A percentile compares a stretch with the other conserved stretches of the same genome.
Conservation (phyloP, 2,113 vertebrate species). For the Ailurus styani region DNA sequence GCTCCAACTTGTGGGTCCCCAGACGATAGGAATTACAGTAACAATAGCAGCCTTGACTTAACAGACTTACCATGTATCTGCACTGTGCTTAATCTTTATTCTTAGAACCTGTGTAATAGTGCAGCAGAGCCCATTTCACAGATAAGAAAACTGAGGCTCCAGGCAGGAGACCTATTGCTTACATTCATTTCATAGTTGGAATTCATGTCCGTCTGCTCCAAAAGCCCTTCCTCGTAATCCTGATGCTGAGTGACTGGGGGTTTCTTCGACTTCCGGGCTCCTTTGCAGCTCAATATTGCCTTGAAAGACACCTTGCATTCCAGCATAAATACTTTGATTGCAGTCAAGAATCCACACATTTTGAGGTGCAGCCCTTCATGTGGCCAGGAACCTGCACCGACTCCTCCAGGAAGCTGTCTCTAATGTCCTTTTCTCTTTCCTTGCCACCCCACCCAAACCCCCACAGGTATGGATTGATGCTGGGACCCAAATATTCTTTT, state of each 20-base stretch:
- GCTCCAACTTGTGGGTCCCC: neutral
- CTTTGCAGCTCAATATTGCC: neutral
- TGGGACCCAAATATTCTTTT: slow-evolving; percentile 99
- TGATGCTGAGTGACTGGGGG: too few species aligned
- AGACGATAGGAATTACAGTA: rapidly evolving
- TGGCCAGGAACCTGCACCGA: rapidly evolving
- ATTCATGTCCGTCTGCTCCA: neutral
- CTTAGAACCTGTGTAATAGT: neutral
- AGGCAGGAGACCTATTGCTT: rapidly evolving
- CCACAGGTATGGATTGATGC: slow-evolving; percentile 97
- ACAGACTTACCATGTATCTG: rapidly evolving
- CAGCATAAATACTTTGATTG: rapidly evolving
- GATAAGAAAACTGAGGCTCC: neutral
- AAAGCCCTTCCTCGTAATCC: neutral
- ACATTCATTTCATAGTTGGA: neutral
- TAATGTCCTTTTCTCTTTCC: neutral
- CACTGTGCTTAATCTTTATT: neutral
- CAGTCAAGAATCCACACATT: neutral
- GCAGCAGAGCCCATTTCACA: neutral
- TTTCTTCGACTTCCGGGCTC: neutral
- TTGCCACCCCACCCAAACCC: slow-evolving; percentile 45
- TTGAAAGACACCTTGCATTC: neutral
- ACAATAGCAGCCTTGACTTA: neutral
- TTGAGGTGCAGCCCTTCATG: rapidly evolving
- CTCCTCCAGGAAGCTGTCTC: neutral